Conservation (phyloP, 2,113 vertebrate genomes). For the Tiliqua scincoides region DNA sequence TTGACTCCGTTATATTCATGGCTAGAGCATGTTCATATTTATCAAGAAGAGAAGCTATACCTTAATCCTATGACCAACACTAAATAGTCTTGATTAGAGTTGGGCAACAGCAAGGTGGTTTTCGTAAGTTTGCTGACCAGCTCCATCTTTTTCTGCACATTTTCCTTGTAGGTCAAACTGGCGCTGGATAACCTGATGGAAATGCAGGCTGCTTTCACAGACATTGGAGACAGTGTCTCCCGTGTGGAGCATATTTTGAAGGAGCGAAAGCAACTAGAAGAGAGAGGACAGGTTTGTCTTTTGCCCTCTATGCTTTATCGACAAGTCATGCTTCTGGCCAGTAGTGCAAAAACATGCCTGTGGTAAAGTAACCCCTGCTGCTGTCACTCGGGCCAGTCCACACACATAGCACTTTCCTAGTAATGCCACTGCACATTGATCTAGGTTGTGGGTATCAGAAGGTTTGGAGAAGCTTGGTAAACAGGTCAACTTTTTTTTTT, state of each 20-base stretch:
- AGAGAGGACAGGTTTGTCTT: constrained; percentile 85
- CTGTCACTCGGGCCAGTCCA: too few species aligned
- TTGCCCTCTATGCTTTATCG: not conserved
- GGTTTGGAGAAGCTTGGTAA: not conserved
- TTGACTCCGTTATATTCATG: too few species aligned
- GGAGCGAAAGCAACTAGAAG: constrained; percentile 85
- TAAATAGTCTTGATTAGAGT: not conserved
- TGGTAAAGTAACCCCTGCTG: too few species aligned
- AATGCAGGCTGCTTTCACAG: constrained; percentile 76
- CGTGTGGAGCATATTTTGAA: constrained; percentile 85
- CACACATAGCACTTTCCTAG: too few species aligned
- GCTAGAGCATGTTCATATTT: not conserved
- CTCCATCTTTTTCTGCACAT: not conserved
- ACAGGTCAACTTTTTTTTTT: not conserved
- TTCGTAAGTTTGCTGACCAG: constrained; percentile 4
- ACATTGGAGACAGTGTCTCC: constrained; percentile 82
- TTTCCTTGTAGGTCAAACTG: constrained; percentile 83
- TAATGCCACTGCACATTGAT: too few species aligned
- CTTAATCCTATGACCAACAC: not conserved
- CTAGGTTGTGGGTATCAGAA: not conserved
- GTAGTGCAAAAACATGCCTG: too few species aligned
- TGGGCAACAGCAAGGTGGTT: not conserved
- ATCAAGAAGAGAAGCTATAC: not conserved
- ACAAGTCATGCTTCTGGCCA: too few species aligned
- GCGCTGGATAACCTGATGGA: constrained; percentile 82